These are phyloP conservation scores for Laothoe populi DNA, from an alignment of 2,888 invertebrate genomes.

Conservation along the genomic window DNA sequence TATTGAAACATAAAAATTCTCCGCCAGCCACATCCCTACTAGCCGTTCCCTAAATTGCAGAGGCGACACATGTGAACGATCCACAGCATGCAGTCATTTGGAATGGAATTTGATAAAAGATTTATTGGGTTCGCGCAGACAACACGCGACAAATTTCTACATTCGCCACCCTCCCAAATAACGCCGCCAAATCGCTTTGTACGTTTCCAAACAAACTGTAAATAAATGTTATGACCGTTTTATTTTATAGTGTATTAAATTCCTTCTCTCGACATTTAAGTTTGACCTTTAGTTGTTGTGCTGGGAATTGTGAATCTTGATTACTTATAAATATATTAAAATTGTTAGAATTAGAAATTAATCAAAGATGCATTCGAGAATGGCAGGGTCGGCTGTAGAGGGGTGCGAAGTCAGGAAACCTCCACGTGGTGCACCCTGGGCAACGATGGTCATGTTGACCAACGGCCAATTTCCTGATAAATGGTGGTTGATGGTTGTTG, in stretches of 20 bases:
- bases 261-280: not conserved
- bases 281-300: not conserved
- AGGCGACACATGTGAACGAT: conserved; percentile 6
- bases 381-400: too few species aligned
- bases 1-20: too few species aligned
- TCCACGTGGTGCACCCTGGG: too few species aligned
- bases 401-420: too few species aligned
- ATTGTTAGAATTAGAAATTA: too few species aligned
- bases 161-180: not conserved
- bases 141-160: not conserved
- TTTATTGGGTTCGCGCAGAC: conserved; percentile 7
- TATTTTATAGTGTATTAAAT: not conserved
- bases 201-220: not conserved
- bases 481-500: too few species aligned
- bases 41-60: conserved; percentile 2
- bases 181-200: not conserved
- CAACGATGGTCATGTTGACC: too few species aligned
- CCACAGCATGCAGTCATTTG: conserved; percentile 9
- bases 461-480: too few species aligned
- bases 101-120: conserved; percentile 24
- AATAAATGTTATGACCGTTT: not conserved
- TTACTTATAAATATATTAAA: too few species aligned
- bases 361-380: too few species aligned
- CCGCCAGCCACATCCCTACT: not conserved
- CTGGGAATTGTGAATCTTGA: too few species aligned